Evolutionary conservation across 2,888 invertebrate genomes (phyloP), one percentile per base, ranked within the genome.

Genomic region (Cheilosia impressa): DNA sequence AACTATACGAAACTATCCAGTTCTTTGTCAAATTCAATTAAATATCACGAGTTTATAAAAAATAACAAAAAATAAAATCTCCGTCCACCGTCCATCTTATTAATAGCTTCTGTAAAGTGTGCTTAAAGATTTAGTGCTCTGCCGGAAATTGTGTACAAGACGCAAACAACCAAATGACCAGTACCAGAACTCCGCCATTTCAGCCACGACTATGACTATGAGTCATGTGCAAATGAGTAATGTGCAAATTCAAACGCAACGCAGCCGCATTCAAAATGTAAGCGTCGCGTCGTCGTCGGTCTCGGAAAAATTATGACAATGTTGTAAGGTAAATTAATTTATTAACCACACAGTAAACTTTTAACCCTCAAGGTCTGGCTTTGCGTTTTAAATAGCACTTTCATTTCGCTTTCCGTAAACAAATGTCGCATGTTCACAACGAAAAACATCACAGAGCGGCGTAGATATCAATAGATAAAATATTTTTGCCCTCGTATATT

Each of bases 341-440:
- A 47, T 19, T 47, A 7, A 47, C 17, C 17, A 2, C 43, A 43
- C 45, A 45, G 7, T 7, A 45, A 45, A 45, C 45, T 15, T 45
- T 45, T 10, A 47, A 47, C 47, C 47, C 17, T 9, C 17, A 47
- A 47, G 47, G n/a, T 47, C 19, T 17, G 7, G 9, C 10, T 19
- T 38, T 38, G 38, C 38, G 13, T 38, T 38, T 38, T 38, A 38
- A 38, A 38, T 13, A 38, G 38, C 38, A 38, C 19, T 38, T 58
- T 38, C 17, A 58, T 17, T 52, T 22, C 6, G 1, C 9, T 58
- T 58, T 58, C 19, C 38, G 57, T 58, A 58, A 58, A 38, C 57
- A 41, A 58, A 58, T 38, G 19, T 38, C 57, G 17, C 13, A 19
- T n/a, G 31, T 31, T 17, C 17, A 2, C 38, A 13, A 38, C 1